These are phyloP conservation scores for Shargacucullia verbasci DNA, from an alignment of 2,888 invertebrate species.

Conservation along the genomic window DNA sequence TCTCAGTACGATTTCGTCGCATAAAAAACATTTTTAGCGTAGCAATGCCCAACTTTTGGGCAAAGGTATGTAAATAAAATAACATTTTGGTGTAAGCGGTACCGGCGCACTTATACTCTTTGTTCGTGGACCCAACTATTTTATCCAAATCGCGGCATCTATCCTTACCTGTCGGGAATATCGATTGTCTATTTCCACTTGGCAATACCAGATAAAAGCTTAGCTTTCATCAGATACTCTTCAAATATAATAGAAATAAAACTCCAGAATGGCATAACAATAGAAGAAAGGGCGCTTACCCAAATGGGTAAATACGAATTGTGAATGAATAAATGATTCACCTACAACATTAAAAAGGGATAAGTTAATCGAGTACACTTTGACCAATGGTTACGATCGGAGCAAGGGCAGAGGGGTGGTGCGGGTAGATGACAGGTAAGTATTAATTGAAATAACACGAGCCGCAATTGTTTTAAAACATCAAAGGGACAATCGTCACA, in stretches of 20 bases:
- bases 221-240: neutral
- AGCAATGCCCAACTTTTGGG: constrained; percentile 3
- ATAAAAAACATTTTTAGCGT: constrained; percentile 18
- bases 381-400: constrained; percentile 29
- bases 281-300: too few relatives aligned
- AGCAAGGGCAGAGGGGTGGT: neutral
- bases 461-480: neutral
- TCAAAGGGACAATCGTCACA: constrained; percentile 1
- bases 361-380: constrained; percentile 10
- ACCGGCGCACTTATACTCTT: constrained; percentile 4
- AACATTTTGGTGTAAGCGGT: constrained; percentile 12
- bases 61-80: constrained; percentile 10
- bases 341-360: constrained; percentile 14
- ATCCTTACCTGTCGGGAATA: constrained; percentile 7
- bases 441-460: neutral
- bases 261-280: neutral
- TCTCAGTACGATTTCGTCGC: constrained; percentile 1
- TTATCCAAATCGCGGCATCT: constrained; percentile 31
- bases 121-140: constrained; percentile 19
- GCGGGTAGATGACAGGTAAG: constrained; percentile 2
- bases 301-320: neutral
- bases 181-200: constrained; percentile 12
- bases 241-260: constrained; percentile 1
- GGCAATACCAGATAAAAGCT: neutral
- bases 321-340: constrained; percentile 4